Base-by-base conservation (phyloP, 2,113 vertebrate species). In the Seriola rivoliana region DNA sequence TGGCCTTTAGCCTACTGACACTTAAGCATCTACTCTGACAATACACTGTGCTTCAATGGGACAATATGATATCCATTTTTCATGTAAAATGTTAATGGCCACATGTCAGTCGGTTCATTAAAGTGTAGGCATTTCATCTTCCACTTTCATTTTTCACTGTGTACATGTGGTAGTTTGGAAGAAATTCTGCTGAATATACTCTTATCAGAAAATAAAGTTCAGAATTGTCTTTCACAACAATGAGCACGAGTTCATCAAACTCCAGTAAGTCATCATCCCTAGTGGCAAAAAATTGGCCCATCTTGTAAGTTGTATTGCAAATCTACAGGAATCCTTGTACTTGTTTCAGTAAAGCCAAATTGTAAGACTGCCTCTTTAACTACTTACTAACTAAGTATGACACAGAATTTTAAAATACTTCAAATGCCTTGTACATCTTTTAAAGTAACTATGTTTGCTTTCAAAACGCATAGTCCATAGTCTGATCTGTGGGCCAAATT, bases 391-490 rank as follows among this genome's bases (percentile, higher is more conserved):
- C 25, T 29, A 29, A 29, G 29, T 29, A 29, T 29, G 29, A 29
- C 85, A 90, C n/a, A 88, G 52, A 29, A 89, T 89, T 84, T 89
- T 92, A 4, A 86, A 84, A 59, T 89, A 89, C 12, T 87, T 88
- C 42, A 85, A 29, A 78, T 80, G 36, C 59, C 69, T 78, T n/a
- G 80, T 40, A 75, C 65, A 84, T 64, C 70, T 79, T 46, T 88
- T 87, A 4, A 79, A 86, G 40, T 81, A 87, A 46, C 67, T 75
- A 14, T 89, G 77, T 67, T 84, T 88, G 7, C 81, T 89, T 34
- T 87, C 85, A 83, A 87, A 91, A 5, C 29, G 21, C 86, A 85
- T 73, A 17, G 82, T 64, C 36, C 62, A 64, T 10, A 42, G 19
- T 23, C 62, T 42, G 36, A 64, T 64, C 19, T 14, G 9, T 8